Base-by-base conservation (phyloP, 35 echinoderm and acorn worm species). In the Hemicentrotus pulcherrimus region DNA sequence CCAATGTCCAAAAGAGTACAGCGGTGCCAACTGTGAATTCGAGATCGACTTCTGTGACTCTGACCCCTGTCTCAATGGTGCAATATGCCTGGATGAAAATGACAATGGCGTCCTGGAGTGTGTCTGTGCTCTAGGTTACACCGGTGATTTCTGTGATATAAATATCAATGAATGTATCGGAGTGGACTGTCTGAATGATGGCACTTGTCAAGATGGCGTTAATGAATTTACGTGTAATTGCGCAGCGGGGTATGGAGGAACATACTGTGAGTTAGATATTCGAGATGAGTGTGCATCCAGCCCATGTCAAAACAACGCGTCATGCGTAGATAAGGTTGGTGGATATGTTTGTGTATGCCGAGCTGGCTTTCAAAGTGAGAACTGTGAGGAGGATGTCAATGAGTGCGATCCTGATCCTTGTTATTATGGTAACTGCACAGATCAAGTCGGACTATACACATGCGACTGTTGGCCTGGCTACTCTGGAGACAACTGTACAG, bases 31-130 rank as follows among this genome's bases (percentile, higher is more conserved):
- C 59, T 96, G 95, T 14, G 16, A 93, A 28, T 93, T 93, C 65
- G 78, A 95, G 32, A 86, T 48, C 14, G 94, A 97, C 86, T 96
- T 96, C 94, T 99, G 98, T 89, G 16, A 61, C 9, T 86, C 85
- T 24, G 48, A 88, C 24, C 96, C 97, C 14, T 99, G 98, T 86
- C 45, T 48, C 0, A 91, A 99, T 90, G 70, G 94, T 31, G 96
- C 86, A 47, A 97, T 32, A 18, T 99, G 98, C 13, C 45, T 93
- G 3, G 91, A 47, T 32, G 52, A 94, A 28, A 96, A 99, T 86
- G 94, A 48, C 46, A 47, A 94, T 47, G 70, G 47, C 22, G 78
- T 52, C 12, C 96, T 94, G 45, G 31, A 58, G 13, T 99, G 97
- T 52, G 78, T 71, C 28, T 98, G 97, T 46, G 33, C 85, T 22